Evolutionary conservation across 2,888 invertebrate species (phyloP), one percentile per base, ranked within the genome.

Genomic region (Cephus sareptanus): DNA sequence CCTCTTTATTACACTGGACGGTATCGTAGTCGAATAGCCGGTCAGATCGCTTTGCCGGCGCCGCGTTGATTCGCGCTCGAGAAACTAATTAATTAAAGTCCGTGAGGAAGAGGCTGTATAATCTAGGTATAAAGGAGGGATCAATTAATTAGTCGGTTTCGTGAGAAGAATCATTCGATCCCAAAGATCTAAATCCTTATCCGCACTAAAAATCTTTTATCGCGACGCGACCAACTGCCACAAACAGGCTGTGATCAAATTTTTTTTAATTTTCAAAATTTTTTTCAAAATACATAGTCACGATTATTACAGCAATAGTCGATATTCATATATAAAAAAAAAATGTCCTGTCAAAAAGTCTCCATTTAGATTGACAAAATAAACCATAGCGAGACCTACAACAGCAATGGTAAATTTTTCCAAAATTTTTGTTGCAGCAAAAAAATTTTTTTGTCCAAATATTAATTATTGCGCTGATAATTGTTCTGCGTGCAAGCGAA

Each of bases 121-220:
- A 56, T 56, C 9, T 56, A 56, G 23, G 40, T 56, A 56, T 9
- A 56, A 71, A 33, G 34, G 34, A 68, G 30, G 73, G 74, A 76
- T 78, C 76, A 75, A 82, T 76, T 78, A 82, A 81, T 81, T 79
- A 76, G 74, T 73, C 68, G 40, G 70, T 34, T 69, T 74, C 70
- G 76, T 33, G 76, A 75, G 69, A 56, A 37, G 34, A 69, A 74
- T 74, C 77, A 74, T 6, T 23, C 23, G 40, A 56, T 56, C 4
- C 40, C 6, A 23, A 56, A 56, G 40, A 56, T 40, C 6, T 23
- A 23, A 56, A 56, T 23, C 23, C 23, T 56, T 56, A 56, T 56
- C 40, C 0, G 23, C 9, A 9, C 6, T 0, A 56, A 40, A 56
- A 56, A 56, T 56, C 9, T 23, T 23, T 23, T 56, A 23, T 23